These are phyloP conservation scores for Turritopsis dohrnii DNA, from an alignment of 30 jellyfish, hydroid and myxozoan species.

Conservation along the genomic window DNA sequence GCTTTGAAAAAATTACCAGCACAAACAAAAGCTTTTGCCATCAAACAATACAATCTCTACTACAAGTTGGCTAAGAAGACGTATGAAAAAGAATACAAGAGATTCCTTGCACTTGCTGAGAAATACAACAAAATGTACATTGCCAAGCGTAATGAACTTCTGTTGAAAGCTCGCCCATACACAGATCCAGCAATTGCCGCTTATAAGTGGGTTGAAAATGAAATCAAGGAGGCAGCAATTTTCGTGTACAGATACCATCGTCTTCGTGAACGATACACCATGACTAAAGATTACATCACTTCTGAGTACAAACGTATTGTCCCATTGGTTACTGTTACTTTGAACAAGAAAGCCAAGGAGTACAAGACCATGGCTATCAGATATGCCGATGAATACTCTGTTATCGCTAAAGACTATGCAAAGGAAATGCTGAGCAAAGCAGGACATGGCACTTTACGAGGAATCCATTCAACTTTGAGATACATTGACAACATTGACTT, in stretches of 20 bases:
- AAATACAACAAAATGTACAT: background rate
- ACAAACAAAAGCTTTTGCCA: slow-evolving; percentile 28
- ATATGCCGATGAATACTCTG: slow-evolving; percentile 4
- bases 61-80: slow-evolving; percentile 30
- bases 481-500: slow-evolving; percentile 58
- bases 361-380: slow-evolving; percentile 25
- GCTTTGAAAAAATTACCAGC: slow-evolving; percentile 60
- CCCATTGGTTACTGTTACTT: slow-evolving; percentile 52
- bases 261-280: slow-evolving; percentile 40
- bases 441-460: slow-evolving; percentile 27
- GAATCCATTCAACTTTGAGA: slow-evolving; percentile 54
- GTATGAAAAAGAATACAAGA: slow-evolving; percentile 10
- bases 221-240: slow-evolving; percentile 70
- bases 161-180: slow-evolving; percentile 36
- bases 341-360: slow-evolving; percentile 25
- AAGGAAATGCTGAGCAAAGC: slow-evolving; percentile 13
- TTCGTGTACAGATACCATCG: slow-evolving; percentile 63
- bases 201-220: slow-evolving; percentile 57
- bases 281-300: slow-evolving; percentile 10
- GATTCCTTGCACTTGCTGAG: background rate
- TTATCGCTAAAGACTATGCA: slow-evolving; percentile 9
- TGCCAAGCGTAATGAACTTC: background rate
- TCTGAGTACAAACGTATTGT: slow-evolving; percentile 7
- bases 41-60: slow-evolving; percentile 56
- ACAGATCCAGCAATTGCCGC: slow-evolving; percentile 27